Evolutionary conservation across 2,888 invertebrate genomes (phyloP).

Genomic region (Hipparchia semele): DNA sequence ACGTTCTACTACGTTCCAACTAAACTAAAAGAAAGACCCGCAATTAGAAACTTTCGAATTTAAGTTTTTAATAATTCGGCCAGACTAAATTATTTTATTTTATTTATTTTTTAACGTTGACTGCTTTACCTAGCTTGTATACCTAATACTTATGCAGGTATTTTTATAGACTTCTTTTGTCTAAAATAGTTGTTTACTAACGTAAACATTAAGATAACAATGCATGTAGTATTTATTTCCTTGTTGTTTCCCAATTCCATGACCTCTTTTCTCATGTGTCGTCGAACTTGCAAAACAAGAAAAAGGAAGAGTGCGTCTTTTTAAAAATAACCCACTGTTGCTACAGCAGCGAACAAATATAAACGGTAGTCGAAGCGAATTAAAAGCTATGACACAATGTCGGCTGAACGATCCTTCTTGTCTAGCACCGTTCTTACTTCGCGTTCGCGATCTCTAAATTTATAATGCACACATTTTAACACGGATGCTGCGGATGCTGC

Average conservation of each 20-base stretch:
- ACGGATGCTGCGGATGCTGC: not conserved
- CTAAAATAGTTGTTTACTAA: too few relatives aligned
- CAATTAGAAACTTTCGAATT: conserved; percentile 8
- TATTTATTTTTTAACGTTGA: not conserved
- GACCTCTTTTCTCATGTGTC: conserved; percentile 58
- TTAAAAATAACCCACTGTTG: conserved; percentile 67
- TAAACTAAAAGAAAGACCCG: not conserved
- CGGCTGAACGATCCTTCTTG: conserved; percentile 33
- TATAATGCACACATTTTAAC: not conserved
- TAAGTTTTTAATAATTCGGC: not conserved
- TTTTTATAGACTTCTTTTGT: too few relatives aligned
- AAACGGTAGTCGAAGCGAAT: conserved; percentile 59
- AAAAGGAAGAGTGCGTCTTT: conserved; percentile 63
- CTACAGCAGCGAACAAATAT: conserved; percentile 62
- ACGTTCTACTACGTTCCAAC: too few relatives aligned
- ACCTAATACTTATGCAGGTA: too few relatives aligned
- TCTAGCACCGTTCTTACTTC: conserved; percentile 25
- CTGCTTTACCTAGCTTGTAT: not conserved
- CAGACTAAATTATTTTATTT: not conserved
- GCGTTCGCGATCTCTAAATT: conserved; percentile 21
- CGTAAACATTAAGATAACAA: not conserved
- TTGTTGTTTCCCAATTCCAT: conserved; percentile 42
- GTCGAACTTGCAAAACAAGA: conserved; percentile 61
- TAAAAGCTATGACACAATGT: conserved; percentile 57
- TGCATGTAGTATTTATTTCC: conserved; percentile 27